Conservation (phyloP, 1,140 invertebrate genomes). For the Mercenaria mercenaria region DNA sequence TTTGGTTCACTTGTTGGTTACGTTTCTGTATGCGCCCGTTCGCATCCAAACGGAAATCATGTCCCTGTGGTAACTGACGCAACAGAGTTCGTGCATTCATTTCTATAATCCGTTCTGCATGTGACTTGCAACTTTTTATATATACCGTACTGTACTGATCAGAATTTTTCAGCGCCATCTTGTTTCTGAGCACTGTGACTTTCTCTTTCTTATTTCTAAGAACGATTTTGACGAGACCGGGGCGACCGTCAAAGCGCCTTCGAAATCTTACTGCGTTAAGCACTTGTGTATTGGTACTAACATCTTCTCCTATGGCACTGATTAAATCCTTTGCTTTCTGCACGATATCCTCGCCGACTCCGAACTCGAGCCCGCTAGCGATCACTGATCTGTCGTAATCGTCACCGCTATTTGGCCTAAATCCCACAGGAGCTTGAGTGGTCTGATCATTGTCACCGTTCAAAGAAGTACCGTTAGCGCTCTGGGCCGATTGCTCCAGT, state of each 20-base stretch:
- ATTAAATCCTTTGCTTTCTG: conserved; percentile 39
- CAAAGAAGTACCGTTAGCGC: not conserved
- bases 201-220: conserved; percentile 44
- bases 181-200: conserved; percentile 26
- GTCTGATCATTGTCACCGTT: not conserved
- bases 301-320: not conserved
- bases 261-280: too few species aligned
- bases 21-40: not conserved
- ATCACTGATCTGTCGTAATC: not conserved
- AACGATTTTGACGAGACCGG: conserved; percentile 40
- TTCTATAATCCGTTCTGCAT: conserved; percentile 46
- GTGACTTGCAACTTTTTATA: conserved; percentile 46
- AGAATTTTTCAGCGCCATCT: not conserved
- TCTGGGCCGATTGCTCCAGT: not conserved
- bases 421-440: not conserved
- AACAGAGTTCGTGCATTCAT: conserved; percentile 43
- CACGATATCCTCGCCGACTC: conserved; percentile 34
- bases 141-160: conserved; percentile 20
- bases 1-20: not conserved
- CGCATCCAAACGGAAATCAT: not conserved
- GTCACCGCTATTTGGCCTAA: not conserved
- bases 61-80: not conserved
- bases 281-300: not conserved
- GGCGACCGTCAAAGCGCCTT: not conserved
- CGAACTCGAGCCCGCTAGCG: not conserved